Evolutionary conservation across 2,888 invertebrate species (phyloP).

Genomic region (Tetrapedia diversipes): DNA sequence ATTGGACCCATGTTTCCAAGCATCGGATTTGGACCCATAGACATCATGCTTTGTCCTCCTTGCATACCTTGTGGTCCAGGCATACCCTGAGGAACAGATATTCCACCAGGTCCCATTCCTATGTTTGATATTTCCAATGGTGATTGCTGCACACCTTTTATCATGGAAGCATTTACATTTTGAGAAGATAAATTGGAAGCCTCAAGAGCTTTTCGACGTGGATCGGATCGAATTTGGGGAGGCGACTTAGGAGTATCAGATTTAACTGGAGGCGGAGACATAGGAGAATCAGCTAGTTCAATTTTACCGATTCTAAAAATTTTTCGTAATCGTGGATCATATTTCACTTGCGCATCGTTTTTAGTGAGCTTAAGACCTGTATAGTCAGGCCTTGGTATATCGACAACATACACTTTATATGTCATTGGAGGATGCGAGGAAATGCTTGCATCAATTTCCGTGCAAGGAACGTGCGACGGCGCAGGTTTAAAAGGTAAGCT

Average conservation of each 20-base stretch:
- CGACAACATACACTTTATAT: slow-evolving; percentile 86
- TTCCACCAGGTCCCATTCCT: slow-evolving; percentile 63
- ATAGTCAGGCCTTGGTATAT: slow-evolving; percentile 90
- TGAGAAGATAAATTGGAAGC: slow-evolving; percentile 67
- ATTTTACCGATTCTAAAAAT: slow-evolving; percentile 88
- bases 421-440: slow-evolving; percentile 90
- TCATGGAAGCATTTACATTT: slow-evolving; percentile 67
- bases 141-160: slow-evolving; percentile 64
- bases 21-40: slow-evolving; percentile 75
- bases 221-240: slow-evolving; percentile 78
- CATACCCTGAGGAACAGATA: slow-evolving; percentile 56
- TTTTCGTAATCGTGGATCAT: slow-evolving; percentile 90
- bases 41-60: slow-evolving; percentile 67
- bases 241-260: slow-evolving; percentile 82
- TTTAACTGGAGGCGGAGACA: slow-evolving; percentile 84
- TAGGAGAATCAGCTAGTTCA: slow-evolving; percentile 86
- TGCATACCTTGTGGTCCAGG: slow-evolving; percentile 58
- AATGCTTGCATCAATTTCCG: slow-evolving; percentile 93
- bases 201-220: slow-evolving; percentile 79
- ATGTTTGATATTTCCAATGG: slow-evolving; percentile 68
- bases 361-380: slow-evolving; percentile 89
- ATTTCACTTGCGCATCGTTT: slow-evolving; percentile 88
- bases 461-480: slow-evolving; percentile 92
- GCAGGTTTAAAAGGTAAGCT: slow-evolving; percentile 91
- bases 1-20: slow-evolving; percentile 74